Percentiles rank a stretch among this genome's conserved stretches.
Conservation (phyloP, 2,888 invertebrate genomes). For the Meganola albula region DNA sequence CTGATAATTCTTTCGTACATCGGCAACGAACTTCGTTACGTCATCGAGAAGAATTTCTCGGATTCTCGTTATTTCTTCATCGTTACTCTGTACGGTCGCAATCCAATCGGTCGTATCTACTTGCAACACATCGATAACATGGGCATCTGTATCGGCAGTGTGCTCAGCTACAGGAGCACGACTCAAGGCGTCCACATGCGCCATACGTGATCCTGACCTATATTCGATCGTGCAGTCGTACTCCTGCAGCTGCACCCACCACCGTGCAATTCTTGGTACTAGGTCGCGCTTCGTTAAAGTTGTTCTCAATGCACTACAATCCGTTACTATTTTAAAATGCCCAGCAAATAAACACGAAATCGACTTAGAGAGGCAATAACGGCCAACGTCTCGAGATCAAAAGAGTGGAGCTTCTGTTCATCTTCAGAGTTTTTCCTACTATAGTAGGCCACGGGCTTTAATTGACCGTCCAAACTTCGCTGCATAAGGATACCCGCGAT, state of each 20-base stretch:
- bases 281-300: conserved; percentile 19
- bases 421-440: conserved; percentile 16
- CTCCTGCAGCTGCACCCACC: conserved; percentile 24
- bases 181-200: conserved; percentile 17
- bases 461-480: neutral
- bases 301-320: conserved; percentile 22
- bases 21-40: neutral
- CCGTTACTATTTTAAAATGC: conserved; percentile 10
- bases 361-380: conserved; percentile 15
- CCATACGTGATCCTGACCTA: conserved; percentile 15
- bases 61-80: conserved; percentile 3
- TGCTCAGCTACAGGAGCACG: neutral
- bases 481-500: neutral
- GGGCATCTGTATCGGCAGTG: neutral
- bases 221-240: conserved; percentile 21
- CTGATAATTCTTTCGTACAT: conserved; percentile 1
- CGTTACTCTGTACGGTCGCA: neutral
- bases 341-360: conserved; percentile 21
- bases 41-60: conserved; percentile 1
- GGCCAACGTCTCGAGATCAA: conserved; percentile 9
- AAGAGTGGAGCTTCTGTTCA: conserved; percentile 17
- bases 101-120: conserved; percentile 4
- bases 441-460: conserved; percentile 12
- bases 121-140: neutral
- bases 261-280: conserved; percentile 21